Percentiles rank a stretch among this genome's conserved stretches.
Conservation (phyloP, 2,888 invertebrate genomes). For the Lathronympha strigana region DNA sequence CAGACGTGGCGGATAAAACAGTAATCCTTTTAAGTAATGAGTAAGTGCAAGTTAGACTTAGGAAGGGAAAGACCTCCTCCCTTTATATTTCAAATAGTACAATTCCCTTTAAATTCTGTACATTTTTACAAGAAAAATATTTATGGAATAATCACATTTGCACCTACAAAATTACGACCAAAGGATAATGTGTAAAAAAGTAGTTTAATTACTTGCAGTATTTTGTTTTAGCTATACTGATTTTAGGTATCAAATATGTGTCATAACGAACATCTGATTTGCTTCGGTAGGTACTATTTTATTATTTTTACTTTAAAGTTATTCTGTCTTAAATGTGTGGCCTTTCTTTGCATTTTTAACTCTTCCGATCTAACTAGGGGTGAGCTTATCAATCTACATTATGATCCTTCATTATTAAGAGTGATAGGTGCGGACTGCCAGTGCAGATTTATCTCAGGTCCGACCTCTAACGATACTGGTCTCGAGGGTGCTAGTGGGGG, state of each 20-base stretch:
- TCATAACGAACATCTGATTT: no score
- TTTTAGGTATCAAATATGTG: no score
- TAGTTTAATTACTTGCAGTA: no score
- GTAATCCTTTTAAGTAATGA: constrained; percentile 84
- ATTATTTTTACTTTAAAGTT: background rate
- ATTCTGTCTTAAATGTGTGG: no score
- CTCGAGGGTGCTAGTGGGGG: constrained; percentile 28
- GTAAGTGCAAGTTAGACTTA: constrained; percentile 62
- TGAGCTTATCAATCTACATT: constrained; percentile 81
- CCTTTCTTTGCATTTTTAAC: constrained; percentile 35
- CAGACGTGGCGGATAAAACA: constrained; percentile 71
- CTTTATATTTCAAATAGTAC: no score
- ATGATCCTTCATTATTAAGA: constrained; percentile 82
- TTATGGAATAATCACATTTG: no score
- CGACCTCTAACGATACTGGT: constrained; percentile 59
- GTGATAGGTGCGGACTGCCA: constrained; percentile 69
- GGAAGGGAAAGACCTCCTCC: constrained; percentile 47
- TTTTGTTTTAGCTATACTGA: no score
- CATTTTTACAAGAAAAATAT: no score
- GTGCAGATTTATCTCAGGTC: constrained; percentile 79
- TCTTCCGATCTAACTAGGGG: constrained; percentile 61
- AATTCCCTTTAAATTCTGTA: no score
- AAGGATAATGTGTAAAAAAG: no score
- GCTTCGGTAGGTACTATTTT: no score
- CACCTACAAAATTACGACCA: no score